These are phyloP conservation scores for Cossypha dichroa DNA, from an alignment of 2,797 vertebrate genomes.

Conservation along the genomic window DNA sequence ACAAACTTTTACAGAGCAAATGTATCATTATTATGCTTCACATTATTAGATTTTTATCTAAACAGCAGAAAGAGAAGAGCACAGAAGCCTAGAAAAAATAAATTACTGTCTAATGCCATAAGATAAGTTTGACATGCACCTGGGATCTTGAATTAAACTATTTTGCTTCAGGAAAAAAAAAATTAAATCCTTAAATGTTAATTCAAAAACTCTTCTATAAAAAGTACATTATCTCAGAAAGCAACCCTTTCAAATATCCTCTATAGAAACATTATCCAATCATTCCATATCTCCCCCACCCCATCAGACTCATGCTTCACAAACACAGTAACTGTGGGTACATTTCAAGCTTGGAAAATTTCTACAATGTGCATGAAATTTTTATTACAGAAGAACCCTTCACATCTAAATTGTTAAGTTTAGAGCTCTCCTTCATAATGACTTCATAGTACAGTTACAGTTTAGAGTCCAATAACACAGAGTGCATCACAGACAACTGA, in stretches of 20 bases:
- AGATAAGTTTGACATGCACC: not conserved
- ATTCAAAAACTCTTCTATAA: not conserved
- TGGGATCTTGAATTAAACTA: constrained; percentile 39
- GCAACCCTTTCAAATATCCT: not conserved
- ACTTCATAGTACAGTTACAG: not conserved
- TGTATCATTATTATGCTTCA: not conserved
- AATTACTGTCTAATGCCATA: not conserved
- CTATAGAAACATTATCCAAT: not conserved
- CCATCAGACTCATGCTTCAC: not conserved
- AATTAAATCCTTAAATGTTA: not conserved
- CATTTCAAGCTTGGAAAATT: not conserved
- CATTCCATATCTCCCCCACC: not conserved
- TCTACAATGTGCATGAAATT: not conserved
- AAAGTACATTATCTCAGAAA: not conserved
- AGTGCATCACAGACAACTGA: not conserved
- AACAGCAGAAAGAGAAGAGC: not conserved
- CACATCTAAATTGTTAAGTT: not conserved
- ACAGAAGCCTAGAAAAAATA: constrained; percentile 8
- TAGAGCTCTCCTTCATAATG: not conserved
- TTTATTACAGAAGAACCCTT: not conserved
- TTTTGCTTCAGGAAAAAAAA: not conserved
- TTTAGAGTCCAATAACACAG: not conserved
- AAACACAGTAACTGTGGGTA: not conserved
- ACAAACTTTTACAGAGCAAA: not conserved
- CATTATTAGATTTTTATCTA: constrained; percentile 16